A percentile compares a stretch with the other conserved stretches of the same genome.
Conservation (phyloP, 2,888 invertebrate species). For the Venustoraphidia nigricollis region DNA sequence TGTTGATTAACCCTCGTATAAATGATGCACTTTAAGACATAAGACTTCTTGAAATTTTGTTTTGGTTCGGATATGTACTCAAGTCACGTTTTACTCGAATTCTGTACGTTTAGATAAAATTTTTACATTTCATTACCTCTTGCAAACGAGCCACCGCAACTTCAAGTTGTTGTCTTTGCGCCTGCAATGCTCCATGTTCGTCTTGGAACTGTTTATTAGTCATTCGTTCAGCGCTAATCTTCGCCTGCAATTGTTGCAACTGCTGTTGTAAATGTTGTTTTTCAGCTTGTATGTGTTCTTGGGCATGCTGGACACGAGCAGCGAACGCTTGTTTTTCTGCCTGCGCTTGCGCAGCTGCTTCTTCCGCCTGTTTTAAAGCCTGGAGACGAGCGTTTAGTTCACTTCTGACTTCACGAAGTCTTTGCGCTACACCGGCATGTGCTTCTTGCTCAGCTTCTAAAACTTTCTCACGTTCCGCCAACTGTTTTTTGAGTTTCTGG, state of each 20-base stretch:
- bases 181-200: slow-evolving; percentile 39
- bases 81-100: slow-evolving; percentile 23
- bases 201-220: slow-evolving; percentile 34
- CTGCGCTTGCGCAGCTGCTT: slow-evolving; percentile 33
- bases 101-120: slow-evolving; percentile 4
- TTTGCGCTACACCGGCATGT: slow-evolving; percentile 57
- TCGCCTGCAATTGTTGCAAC: slow-evolving; percentile 36
- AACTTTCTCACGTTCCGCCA: slow-evolving; percentile 73
- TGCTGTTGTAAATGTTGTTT: slow-evolving; percentile 44
- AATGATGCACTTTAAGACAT: too few relatives aligned
- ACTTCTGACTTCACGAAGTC: slow-evolving; percentile 60
- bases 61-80: slow-evolving; percentile 17
- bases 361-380: slow-evolving; percentile 39
- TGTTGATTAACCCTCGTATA: too few relatives aligned
- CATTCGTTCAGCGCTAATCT: slow-evolving; percentile 31
- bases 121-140: slow-evolving; percentile 23
- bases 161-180: slow-evolving; percentile 48
- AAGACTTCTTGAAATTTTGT: too few relatives aligned
- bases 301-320: slow-evolving; percentile 40
- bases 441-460: slow-evolving; percentile 60
- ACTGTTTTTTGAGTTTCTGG: slow-evolving; percentile 71
- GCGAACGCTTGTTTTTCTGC: slow-evolving; percentile 47
- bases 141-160: slow-evolving; percentile 44
- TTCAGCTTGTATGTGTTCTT: slow-evolving; percentile 27
- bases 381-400: slow-evolving; percentile 44